Evolutionary conservation across 2,888 invertebrate species (phyloP).

Genomic region (Hoplodrina blanda): DNA sequence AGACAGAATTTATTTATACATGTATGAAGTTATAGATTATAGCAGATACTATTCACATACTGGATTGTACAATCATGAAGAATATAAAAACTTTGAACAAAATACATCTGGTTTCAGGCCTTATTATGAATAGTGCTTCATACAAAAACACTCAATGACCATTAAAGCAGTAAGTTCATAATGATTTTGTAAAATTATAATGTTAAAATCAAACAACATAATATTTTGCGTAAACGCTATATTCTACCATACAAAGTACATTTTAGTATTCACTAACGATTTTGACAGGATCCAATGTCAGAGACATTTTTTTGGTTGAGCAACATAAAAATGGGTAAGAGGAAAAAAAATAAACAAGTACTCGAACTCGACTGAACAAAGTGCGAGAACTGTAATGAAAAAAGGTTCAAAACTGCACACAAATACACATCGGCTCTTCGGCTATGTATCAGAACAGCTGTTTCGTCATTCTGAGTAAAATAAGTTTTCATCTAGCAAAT

Average conservation of each 20-base stretch:
- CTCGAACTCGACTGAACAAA: conserved; percentile 21
- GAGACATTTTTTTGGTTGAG: conserved; percentile 5
- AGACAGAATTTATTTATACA: conserved; percentile 1
- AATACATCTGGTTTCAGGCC: neutral
- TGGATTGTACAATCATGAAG: neutral
- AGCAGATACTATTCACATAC: neutral
- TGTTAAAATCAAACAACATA: conserved; percentile 5
- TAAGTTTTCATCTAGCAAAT: conserved; percentile 86
- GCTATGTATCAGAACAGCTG: conserved; percentile 84
- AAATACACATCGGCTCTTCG: conserved; percentile 64
- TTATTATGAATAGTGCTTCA: neutral
- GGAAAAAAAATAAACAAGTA: conserved; percentile 54
- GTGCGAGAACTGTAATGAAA: conserved; percentile 57
- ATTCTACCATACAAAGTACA: conserved; percentile 10
- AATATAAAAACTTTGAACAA: conserved; percentile 13
- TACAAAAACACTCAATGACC: conserved; percentile 6
- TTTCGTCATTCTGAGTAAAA: conserved; percentile 85
- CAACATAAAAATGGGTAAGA: conserved; percentile 20
- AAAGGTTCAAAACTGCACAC: conserved; percentile 70
- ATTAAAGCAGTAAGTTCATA: neutral
- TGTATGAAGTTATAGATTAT: neutral
- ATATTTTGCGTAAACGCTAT: neutral
- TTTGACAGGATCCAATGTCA: conserved; percentile 51
- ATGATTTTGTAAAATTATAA: neutral
- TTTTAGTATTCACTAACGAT: conserved; percentile 27